phyloP scores from a whole-genome alignment of 1,140 invertebrate species.

The Ridgeia piscesae region DNA sequence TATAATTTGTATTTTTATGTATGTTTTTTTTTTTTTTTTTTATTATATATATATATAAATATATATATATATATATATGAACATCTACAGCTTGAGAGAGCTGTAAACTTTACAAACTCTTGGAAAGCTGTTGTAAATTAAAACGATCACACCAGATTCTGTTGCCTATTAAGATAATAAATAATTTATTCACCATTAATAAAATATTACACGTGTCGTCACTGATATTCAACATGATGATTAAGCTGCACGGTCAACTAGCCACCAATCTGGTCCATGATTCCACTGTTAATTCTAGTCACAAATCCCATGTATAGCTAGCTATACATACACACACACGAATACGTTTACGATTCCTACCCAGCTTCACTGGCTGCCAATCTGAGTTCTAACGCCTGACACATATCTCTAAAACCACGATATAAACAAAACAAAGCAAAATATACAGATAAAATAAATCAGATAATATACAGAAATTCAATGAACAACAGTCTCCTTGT shows the following conservation, averaged over 20 bases:
- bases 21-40: no score
- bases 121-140: not conserved
- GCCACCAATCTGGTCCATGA: not conserved
- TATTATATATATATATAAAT: no score
- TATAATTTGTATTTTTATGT: no score
- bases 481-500: not conserved
- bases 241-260: not conserved
- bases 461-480: not conserved
- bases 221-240: slow-evolving; percentile 1
- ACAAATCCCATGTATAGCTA: not conserved
- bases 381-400: not conserved
- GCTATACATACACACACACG: not conserved
- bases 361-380: not conserved
- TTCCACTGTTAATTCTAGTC: not conserved
- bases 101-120: not conserved
- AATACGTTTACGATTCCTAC: not conserved
- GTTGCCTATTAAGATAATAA: slow-evolving; percentile 6
- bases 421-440: not conserved
- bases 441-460: not conserved
- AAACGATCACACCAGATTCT: not conserved
- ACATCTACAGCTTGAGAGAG: not conserved
- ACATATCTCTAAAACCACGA: not conserved
- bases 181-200: slow-evolving; percentile 7
- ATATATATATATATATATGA: no score
- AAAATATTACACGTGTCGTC: slow-evolving; percentile 1